phyloP scores from a whole-genome alignment of 2,888 invertebrate genomes.

The Drosophila algonquin region DNA sequence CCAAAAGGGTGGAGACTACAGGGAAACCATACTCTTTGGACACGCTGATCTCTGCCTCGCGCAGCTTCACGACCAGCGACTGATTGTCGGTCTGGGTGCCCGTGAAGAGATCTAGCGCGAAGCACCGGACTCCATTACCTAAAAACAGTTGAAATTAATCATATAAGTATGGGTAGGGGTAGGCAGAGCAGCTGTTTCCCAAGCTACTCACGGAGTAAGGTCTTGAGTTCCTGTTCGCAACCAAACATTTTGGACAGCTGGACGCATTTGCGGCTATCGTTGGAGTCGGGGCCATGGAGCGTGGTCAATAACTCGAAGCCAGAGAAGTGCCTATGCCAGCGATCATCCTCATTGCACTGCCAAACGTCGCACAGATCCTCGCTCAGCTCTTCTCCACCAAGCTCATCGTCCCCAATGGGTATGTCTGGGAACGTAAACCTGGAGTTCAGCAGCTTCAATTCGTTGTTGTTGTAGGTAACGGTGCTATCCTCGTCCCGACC shows the following conservation, averaged over 20 bases:
- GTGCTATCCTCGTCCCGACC: constrained; percentile 50
- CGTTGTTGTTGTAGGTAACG: constrained; percentile 13
- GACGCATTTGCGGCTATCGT: constrained; percentile 72
- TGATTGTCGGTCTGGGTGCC: constrained; percentile 71
- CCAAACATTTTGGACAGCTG: constrained; percentile 44
- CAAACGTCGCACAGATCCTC: constrained; percentile 46
- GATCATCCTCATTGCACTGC: constrained; percentile 48
- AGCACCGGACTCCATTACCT: constrained; percentile 74
- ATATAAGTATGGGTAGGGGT: not conserved
- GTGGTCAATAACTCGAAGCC: constrained; percentile 68
- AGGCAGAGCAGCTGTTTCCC: not conserved
- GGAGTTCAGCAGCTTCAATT: constrained; percentile 32
- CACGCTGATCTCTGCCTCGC: constrained; percentile 68
- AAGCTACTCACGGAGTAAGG: constrained; percentile 60
- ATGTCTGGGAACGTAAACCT: not conserved
- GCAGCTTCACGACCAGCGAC: constrained; percentile 65
- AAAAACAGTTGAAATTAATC: not conserved
- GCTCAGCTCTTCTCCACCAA: constrained; percentile 42
- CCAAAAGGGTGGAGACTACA: constrained; percentile 71
- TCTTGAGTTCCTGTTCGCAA: constrained; percentile 45
- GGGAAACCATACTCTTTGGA: constrained; percentile 71
- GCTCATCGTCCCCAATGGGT: not conserved
- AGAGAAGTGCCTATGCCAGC: constrained; percentile 72
- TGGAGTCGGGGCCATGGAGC: constrained; percentile 42
- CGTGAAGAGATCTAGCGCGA: constrained; percentile 73